A percentile compares a stretch with the other conserved stretches of the same genome.
Evolutionary conservation across 2,113 vertebrate species (phyloP).

Genomic region (Campylomormyrus tamandua): DNA sequence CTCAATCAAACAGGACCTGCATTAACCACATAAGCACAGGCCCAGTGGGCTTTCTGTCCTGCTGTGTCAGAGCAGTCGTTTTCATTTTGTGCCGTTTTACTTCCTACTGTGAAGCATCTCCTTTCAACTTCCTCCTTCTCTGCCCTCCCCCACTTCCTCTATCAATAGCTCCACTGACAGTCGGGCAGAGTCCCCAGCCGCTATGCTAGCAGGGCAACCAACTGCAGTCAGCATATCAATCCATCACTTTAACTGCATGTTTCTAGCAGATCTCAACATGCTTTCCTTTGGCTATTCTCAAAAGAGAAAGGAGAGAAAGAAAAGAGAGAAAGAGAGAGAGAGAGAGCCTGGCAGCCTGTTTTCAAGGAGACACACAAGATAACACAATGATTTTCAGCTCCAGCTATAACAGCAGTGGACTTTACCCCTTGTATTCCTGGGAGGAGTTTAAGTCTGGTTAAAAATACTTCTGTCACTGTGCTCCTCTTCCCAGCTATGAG

Average conservation of each 20-base stretch:
- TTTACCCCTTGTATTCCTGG: not conserved
- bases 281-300: not conserved
- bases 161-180: not conserved
- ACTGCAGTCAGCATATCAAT: not conserved
- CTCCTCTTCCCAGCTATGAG: not conserved
- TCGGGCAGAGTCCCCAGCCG: not conserved
- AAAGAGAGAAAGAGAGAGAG: not conserved
- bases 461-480: conserved; percentile 1
- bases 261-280: not conserved
- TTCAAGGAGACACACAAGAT: not conserved
- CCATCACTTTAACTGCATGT: not conserved
- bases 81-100: not conserved
- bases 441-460: not conserved
- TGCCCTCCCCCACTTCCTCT: not conserved
- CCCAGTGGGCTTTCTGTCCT: not conserved
- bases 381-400: not conserved
- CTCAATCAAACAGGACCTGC: conserved; percentile 65
- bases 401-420: not conserved
- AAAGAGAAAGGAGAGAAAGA: not conserved
- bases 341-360: not conserved
- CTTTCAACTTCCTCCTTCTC: not conserved
- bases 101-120: conserved; percentile 1
- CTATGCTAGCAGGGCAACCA: not conserved
- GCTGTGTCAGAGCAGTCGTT: not conserved
- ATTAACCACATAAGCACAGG: conserved; percentile 60